Evolutionary conservation across 92 coral and sea anemone genomes (phyloP).

Genomic region (Hydrozoanthus gracilis): DNA sequence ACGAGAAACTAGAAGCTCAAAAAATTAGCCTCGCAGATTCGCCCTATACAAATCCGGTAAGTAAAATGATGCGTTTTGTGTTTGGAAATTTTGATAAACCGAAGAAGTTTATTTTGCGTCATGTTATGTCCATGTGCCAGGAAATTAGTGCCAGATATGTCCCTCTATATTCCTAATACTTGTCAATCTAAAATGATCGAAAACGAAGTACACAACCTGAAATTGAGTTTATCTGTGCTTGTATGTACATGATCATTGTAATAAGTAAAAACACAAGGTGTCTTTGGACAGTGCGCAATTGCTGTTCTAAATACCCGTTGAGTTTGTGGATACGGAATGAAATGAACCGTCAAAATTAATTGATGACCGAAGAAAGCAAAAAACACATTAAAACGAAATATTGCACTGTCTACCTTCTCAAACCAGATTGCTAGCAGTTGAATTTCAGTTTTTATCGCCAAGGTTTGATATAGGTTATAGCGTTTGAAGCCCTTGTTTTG

Average conservation of each 20-base stretch:
- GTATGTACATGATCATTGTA: constrained; percentile 3
- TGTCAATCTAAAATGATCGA: neutral
- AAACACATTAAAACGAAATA: neutral
- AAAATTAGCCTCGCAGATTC: constrained; percentile 71
- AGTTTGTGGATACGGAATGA: neutral
- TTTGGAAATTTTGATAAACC: too few species aligned
- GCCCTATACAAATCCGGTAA: constrained; percentile 88
- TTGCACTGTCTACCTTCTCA: neutral
- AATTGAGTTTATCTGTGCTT: neutral
- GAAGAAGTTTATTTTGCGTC: too few species aligned
- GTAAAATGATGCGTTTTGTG: constrained; percentile 26
- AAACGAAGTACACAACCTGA: neutral
- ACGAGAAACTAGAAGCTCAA: constrained; percentile 80
- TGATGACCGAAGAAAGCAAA: neutral
- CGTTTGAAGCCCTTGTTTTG: neutral
- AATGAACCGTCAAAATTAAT: constrained; percentile 29
- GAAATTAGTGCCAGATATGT: constrained; percentile 18
- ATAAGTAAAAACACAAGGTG: neutral
- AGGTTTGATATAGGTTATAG: neutral
- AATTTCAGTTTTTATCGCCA: neutral
- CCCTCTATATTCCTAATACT: neutral
- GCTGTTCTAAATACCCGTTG: neutral
- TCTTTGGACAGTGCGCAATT: neutral
- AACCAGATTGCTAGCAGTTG: neutral
- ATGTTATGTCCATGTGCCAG: neutral